Conservation (phyloP, 2,113 vertebrate genomes). For the Marmota flaviventris region DNA sequence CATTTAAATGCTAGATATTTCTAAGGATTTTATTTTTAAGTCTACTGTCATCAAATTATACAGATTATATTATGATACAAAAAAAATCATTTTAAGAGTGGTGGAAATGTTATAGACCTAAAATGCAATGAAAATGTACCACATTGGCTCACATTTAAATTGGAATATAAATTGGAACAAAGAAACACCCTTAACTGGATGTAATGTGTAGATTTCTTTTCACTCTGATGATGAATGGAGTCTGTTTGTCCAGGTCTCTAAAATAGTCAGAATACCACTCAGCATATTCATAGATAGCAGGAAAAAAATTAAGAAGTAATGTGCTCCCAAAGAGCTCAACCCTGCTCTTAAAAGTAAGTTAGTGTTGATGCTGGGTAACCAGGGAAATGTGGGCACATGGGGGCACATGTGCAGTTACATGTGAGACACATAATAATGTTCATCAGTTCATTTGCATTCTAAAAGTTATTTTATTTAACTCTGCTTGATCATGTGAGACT, state of each 20-base stretch:
- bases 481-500: not conserved
- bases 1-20: not conserved
- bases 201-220: slow-evolving; percentile 36
- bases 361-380: not conserved
- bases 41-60: not conserved
- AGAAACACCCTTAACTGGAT: not conserved
- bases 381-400: not conserved
- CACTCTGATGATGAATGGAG: slow-evolving; percentile 59
- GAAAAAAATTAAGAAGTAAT: slow-evolving; percentile 54
- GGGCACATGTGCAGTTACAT: rapidly evolving
- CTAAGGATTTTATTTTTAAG: not conserved
- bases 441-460: not conserved
- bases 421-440: not conserved
- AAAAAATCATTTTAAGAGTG: not conserved
- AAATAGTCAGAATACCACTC: slow-evolving; percentile 22
- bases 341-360: slow-evolving; percentile 14
- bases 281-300: slow-evolving; percentile 13
- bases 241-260: not conserved
- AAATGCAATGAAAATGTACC: not conserved
- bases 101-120: not conserved
- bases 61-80: not conserved
- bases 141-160: slow-evolving; percentile 27
- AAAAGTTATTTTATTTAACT: slow-evolving; percentile 47
- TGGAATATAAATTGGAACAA: slow-evolving; percentile 26
- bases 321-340: not conserved